Evolutionary conservation across 2,888 invertebrate species (phyloP).

Genomic region (Empis livida): DNA sequence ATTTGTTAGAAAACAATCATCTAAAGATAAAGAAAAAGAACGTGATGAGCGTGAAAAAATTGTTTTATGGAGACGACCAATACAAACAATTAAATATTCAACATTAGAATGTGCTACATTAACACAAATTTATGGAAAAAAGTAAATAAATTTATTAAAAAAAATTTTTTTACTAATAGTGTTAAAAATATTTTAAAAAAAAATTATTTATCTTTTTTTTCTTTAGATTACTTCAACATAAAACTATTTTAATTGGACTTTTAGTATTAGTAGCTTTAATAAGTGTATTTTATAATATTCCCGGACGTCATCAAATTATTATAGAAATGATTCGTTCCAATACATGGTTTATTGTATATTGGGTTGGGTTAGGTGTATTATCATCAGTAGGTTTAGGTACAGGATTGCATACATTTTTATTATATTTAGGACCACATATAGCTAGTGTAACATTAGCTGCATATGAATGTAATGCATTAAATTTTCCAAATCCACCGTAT

Average conservation of each 20-base stretch:
- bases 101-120: slow-evolving; percentile 56
- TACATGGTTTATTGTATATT: slow-evolving; percentile 51
- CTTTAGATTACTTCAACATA: slow-evolving; percentile 31
- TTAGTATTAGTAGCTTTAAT: slow-evolving; percentile 31
- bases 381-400: slow-evolving; percentile 97
- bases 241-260: slow-evolving; percentile 24
- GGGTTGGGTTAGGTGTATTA: slow-evolving; percentile 87
- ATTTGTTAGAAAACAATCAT: slow-evolving; percentile 25
- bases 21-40: slow-evolving; percentile 33
- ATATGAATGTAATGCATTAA: slow-evolving; percentile 87
- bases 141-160: slow-evolving; percentile 32
- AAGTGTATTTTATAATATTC: slow-evolving; percentile 30
- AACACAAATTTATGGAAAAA: slow-evolving; percentile 42
- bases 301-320: slow-evolving; percentile 32
- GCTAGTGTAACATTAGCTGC: slow-evolving; percentile 96
- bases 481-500: slow-evolving; percentile 97
- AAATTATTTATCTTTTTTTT: too few species aligned
- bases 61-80: slow-evolving; percentile 70
- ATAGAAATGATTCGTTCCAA: slow-evolving; percentile 30
- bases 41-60: slow-evolving; percentile 48
- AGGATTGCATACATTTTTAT: slow-evolving; percentile 94
- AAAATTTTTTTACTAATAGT: too few species aligned
- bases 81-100: slow-evolving; percentile 69
- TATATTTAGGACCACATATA: slow-evolving; percentile 99
- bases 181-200: too few species aligned